A percentile compares a stretch with the other conserved stretches of the same genome.
Evolutionary conservation across 2,888 invertebrate genomes (phyloP).

Genomic region (Dryocosmus kuriphilus): DNA sequence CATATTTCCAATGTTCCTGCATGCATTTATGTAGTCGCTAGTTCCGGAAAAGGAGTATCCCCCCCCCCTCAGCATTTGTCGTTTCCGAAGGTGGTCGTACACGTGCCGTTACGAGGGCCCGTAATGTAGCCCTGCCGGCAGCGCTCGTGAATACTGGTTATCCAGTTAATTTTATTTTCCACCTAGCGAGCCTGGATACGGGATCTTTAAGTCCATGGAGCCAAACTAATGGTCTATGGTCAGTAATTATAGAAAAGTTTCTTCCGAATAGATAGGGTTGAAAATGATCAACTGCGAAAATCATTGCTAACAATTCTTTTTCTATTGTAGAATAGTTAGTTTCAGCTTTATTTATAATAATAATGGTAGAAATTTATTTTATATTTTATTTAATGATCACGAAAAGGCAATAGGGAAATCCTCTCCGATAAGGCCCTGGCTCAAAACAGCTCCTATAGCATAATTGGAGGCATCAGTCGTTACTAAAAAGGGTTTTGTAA

Average conservation of each 20-base stretch:
- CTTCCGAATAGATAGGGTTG: slow-evolving; percentile 44
- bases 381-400: slow-evolving; percentile 24
- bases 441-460: no score
- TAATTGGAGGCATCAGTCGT: slow-evolving; percentile 46
- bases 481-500: slow-evolving; percentile 53
- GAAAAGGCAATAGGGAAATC: slow-evolving; percentile 44
- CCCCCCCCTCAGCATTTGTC: no score
- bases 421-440: no score
- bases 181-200: no score
- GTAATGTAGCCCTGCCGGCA: slow-evolving; percentile 6
- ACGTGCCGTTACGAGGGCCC: not conserved
- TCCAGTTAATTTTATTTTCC: slow-evolving; percentile 41
- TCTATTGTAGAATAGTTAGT: slow-evolving; percentile 45
- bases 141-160: slow-evolving; percentile 1
- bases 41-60: no score
- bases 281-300: slow-evolving; percentile 39
- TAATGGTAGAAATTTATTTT: no score
- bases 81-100: no score
- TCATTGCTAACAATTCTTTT: slow-evolving; percentile 40
- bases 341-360: no score
- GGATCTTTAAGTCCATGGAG: slow-evolving; percentile 1
- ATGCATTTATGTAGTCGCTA: no score
- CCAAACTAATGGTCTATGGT: slow-evolving; percentile 42
- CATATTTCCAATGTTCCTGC: no score
- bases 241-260: slow-evolving; percentile 34